Evolutionary conservation across 2,888 invertebrate species (phyloP).

Genomic region (Drosophila diplacantha): DNA sequence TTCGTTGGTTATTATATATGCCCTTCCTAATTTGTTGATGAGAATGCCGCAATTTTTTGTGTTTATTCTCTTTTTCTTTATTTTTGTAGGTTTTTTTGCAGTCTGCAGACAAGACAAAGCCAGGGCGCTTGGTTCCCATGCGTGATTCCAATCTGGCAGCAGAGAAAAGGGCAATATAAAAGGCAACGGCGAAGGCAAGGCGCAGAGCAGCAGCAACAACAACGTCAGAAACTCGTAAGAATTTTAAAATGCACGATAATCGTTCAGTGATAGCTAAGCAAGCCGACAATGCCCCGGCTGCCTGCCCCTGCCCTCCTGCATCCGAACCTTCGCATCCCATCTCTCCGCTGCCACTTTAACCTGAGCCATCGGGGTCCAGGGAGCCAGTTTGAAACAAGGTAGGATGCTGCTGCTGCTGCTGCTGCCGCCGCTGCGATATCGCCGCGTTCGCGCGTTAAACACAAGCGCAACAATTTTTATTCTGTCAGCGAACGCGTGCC

Average conservation of each 20-base stretch:
- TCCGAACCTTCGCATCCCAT: constrained; percentile 9
- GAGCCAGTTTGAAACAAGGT: constrained; percentile 71
- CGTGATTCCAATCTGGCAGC: constrained; percentile 68
- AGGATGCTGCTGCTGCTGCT: constrained; percentile 43
- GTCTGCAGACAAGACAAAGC: constrained; percentile 55
- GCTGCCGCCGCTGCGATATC: constrained; percentile 64
- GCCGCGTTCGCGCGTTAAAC: constrained; percentile 77
- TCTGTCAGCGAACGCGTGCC: constrained; percentile 79
- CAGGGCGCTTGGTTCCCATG: constrained; percentile 72
- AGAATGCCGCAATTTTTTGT: constrained; percentile 40
- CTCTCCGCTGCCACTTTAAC: constrained; percentile 60
- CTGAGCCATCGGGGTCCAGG: constrained; percentile 50
- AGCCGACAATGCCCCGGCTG: constrained; percentile 62
- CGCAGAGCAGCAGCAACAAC: constrained; percentile 35
- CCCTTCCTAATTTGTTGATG: constrained; percentile 32
- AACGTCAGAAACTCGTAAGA: constrained; percentile 72
- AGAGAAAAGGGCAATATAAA: constrained; percentile 70
- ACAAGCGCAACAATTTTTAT: constrained; percentile 78
- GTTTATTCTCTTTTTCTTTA: constrained; percentile 18
- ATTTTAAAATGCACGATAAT: constrained; percentile 78
- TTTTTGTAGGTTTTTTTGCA: constrained; percentile 27
- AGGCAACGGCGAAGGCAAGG: constrained; percentile 45
- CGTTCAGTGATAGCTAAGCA: constrained; percentile 74
- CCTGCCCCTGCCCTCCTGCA: constrained; percentile 11
- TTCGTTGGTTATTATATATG: constrained; percentile 11